Evolutionary conservation across 2,888 invertebrate genomes (phyloP).

Genomic region (Eristalis intricaria): DNA sequence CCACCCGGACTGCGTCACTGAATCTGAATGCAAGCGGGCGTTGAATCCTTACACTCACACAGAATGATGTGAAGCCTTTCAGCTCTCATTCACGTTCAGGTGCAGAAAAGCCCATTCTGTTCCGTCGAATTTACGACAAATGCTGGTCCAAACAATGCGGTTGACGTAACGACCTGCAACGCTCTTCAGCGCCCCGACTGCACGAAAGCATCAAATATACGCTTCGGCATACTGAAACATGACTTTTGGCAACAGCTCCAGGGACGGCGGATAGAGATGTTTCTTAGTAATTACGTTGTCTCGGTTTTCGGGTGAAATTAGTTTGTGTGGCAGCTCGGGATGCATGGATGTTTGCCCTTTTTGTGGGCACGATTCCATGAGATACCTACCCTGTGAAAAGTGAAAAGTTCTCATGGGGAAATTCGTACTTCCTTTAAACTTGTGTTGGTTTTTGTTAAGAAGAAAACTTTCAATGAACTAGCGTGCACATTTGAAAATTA

Average conservation of each 20-base stretch:
- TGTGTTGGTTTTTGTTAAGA: not conserved
- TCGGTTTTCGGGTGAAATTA: constrained; percentile 52
- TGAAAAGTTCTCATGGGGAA: constrained; percentile 7
- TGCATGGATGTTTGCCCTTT: not conserved
- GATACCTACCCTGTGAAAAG: too few relatives aligned
- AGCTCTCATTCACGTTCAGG: not conserved
- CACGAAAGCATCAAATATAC: not conserved
- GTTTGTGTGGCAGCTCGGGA: constrained; percentile 39
- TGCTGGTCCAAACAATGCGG: constrained; percentile 31
- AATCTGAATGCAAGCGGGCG: not conserved
- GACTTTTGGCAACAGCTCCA: constrained; percentile 27
- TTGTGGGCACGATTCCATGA: constrained; percentile 31
- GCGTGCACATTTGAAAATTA: constrained; percentile 45
- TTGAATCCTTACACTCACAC: not conserved
- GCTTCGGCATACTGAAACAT: not conserved
- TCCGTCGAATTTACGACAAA: constrained; percentile 28
- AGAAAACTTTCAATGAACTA: constrained; percentile 34
- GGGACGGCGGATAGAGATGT: constrained; percentile 17
- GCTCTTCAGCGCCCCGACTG: not conserved
- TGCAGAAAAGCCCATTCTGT: constrained; percentile 23
- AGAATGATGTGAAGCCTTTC: constrained; percentile 11
- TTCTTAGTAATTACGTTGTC: constrained; percentile 58
- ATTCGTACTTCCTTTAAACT: not conserved
- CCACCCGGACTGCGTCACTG: not conserved
- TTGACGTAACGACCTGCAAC: constrained; percentile 15